Percentiles rank a stretch among this genome's conserved stretches.
Evolutionary conservation across 2,113 vertebrate species (phyloP).

Genomic region (Rhea pennata): DNA sequence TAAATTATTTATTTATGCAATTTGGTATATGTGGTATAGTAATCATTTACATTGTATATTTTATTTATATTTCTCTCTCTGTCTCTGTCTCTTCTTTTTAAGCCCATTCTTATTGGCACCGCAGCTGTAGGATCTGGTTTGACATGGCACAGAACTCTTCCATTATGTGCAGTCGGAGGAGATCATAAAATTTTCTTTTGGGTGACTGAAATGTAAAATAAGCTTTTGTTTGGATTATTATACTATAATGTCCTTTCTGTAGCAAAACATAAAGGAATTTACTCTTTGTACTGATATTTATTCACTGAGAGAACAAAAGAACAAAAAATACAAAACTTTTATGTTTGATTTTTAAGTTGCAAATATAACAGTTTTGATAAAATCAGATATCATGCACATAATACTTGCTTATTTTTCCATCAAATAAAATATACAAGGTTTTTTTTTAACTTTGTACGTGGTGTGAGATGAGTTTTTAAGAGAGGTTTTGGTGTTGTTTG

Average conservation of each 20-base stretch:
- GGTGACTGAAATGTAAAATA: slow-evolving; percentile 92
- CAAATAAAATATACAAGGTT: slow-evolving; percentile 14
- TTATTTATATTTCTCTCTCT: neutral
- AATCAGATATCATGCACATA: neutral
- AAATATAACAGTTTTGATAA: neutral
- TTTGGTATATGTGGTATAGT: neutral
- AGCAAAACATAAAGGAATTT: neutral
- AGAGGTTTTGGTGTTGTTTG: no score
- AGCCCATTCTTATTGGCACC: slow-evolving; percentile 90
- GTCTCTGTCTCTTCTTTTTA: neutral
- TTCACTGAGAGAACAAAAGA: neutral
- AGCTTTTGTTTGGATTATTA: neutral
- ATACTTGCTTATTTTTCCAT: neutral
- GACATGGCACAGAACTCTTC: slow-evolving; percentile 93
- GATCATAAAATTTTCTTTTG: slow-evolving; percentile 95
- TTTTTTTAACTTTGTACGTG: neutral
- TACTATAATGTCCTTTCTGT: slow-evolving; percentile 11
- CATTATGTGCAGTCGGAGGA: slow-evolving; percentile 89
- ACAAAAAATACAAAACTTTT: neutral
- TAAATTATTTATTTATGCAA: neutral
- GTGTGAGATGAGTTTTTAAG: neutral
- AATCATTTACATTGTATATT: neutral
- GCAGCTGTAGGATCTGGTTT: slow-evolving; percentile 89
- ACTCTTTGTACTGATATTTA: neutral
- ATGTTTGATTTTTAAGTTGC: neutral